Percentiles rank a stretch among this genome's conserved stretches.
phyloP scores from a whole-genome alignment of 2,113 vertebrate species.

The Hypomesus transpacificus region DNA sequence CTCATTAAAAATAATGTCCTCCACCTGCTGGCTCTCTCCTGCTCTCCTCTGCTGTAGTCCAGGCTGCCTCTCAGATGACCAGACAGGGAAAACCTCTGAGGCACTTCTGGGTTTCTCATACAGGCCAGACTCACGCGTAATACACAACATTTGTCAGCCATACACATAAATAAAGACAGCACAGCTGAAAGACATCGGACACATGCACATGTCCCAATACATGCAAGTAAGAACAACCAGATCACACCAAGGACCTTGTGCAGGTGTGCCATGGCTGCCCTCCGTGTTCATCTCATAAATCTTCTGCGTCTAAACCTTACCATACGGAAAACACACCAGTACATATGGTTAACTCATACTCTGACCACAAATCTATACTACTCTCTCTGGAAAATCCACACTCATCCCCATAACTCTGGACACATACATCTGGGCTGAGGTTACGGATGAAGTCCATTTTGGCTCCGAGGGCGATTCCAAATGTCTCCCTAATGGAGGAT shows the following conservation, averaged over 20 bases:
- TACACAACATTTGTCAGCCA: neutral
- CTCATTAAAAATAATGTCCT: constrained; percentile 69
- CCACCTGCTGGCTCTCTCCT: constrained; percentile 60
- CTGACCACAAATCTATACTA: constrained; percentile 11
- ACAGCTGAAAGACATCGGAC: neutral
- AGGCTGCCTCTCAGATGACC: constrained; percentile 47
- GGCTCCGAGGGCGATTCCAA: constrained; percentile 38
- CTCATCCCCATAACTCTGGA: constrained; percentile 30
- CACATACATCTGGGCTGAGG: constrained; percentile 37
- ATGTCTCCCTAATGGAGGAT: constrained; percentile 51
- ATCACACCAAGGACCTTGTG: constrained; percentile 47
- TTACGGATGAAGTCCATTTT: constrained; percentile 42
- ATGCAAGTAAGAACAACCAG: constrained; percentile 18
- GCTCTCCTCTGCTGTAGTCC: constrained; percentile 35
- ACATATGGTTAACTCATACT: constrained; percentile 47
- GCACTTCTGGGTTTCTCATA: constrained; percentile 22
- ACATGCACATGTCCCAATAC: constrained; percentile 1
- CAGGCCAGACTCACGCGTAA: constrained; percentile 1
- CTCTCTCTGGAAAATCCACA: constrained; percentile 37
- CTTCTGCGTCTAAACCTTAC: constrained; percentile 30
- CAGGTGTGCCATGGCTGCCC: constrained; percentile 31
- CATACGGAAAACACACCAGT: constrained; percentile 16
- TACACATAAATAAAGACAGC: constrained; percentile 16
- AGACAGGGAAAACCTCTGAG: constrained; percentile 37
- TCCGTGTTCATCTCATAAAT: constrained; percentile 38